Base-by-base conservation (phyloP, 1,140 invertebrate genomes). In the Thereuonema tuberculata region DNA sequence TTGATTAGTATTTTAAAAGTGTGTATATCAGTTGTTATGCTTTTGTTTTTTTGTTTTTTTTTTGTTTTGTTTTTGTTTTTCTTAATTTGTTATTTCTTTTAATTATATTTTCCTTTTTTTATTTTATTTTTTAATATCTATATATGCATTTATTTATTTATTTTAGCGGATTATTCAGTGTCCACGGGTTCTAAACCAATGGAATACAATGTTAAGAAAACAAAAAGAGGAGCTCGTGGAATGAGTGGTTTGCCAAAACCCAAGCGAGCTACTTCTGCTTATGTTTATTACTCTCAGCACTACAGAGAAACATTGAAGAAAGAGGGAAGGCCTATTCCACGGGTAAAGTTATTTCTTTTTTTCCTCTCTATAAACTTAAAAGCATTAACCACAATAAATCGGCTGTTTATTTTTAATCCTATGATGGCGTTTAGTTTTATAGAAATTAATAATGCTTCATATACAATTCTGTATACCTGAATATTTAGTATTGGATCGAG, bases 231-330 rank as follows among this genome's bases (percentile, higher is more conserved):
- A 5, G 21, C 14, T 21, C 23, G 53, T 26, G n/a, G n/a, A n/a
- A 55, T 26, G 23, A 25, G 14, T 5, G 3, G 27, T 5, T 28
- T 69, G 27, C 68, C 68, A 20, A 67, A 66, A 23, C 68, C 68
- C 24, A 69, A 69, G 56, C 54, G 68, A 27, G 68, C 68, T 2
- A 68, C 67, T 23, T 69, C 68, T 26, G 67, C 68, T 2, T 69
- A 69, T 55, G 68, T 69, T 24, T 69, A 69, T 62, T 69, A 68
- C 37, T 69, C 68, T 24, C 68, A 69, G 58, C 68, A 67, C 65
- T 69, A 69, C 59, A 26, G 68, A 31, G 68, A 69, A 61, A 65
- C 66, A 31, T 54, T 68, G 17, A 69, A 69, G 25, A 68, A 67
- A 53, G 56, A 64, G 52, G 68, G 68, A 37, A 65, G 66, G 50